Evolutionary conservation across 2,888 invertebrate genomes (phyloP), one percentile per base, ranked within the genome.

Genomic region (Phyllotreta striolata): DNA sequence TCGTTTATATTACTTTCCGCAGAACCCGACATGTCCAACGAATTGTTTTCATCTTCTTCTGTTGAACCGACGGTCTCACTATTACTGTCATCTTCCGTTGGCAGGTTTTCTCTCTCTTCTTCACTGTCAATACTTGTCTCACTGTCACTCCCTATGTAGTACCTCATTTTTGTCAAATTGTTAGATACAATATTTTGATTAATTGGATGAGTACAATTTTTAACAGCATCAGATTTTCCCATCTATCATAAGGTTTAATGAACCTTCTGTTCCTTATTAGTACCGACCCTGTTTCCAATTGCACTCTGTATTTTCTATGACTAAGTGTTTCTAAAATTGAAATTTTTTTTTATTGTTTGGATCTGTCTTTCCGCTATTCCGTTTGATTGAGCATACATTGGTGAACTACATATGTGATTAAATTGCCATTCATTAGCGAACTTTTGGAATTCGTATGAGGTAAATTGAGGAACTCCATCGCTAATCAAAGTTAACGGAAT

Each of bases 401-500:
- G 59, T 37, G 55, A 55, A 38, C 62, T 44, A 8, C n/a, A 59
- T 35, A 59, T 60, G 10, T 65, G 55, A 41, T 44, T 3, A 54
- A 67, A 62, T 10, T 43, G 47, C 46, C 46, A 67, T 9, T 57
- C 12, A 54, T 54, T 6, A 9, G 55, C 37, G 62, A 64, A 62
- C 34, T 62, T 12, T 46, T 64, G 46, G 52, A 67, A 62, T 24
- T 37, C 10, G 8, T 56, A 5, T 39, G 58, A 64, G 38, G 46
- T 54, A 14, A 65, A 62, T 37, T 64, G 51, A 8, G 66, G 63
- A 6, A 63, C 63, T 8, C 38, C 43, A 44, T 74, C 73, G 9
- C 66, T 55, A 43, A 66, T 62, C 8, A 73, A 13, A 12, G 55
- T 62, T 44, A 62, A 34, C 10, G 70, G 70, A 40, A 70, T 71